Evolutionary conservation across 1,140 invertebrate genomes (phyloP).

Genomic region (Macrosteles quadrilineatus): DNA sequence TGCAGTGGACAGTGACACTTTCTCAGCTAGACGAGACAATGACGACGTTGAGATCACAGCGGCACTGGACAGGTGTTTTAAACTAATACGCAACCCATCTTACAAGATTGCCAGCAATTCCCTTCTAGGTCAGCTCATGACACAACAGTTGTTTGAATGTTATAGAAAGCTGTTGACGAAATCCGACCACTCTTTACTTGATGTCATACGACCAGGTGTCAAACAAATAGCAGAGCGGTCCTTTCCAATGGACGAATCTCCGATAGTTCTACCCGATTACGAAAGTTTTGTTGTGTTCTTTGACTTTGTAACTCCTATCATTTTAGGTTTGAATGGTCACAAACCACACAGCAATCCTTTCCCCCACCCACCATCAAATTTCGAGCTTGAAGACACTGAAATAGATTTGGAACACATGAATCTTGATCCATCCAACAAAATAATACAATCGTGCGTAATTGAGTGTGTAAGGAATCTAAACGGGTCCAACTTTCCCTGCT

Average conservation of each 20-base stretch:
- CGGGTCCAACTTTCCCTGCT: constrained; percentile 70
- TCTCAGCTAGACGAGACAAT: constrained; percentile 67
- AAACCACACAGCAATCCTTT: constrained; percentile 56
- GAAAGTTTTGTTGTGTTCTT: constrained; percentile 78
- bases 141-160: constrained; percentile 63
- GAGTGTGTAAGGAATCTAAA: constrained; percentile 76
- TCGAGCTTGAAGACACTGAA: constrained; percentile 42
- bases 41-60: constrained; percentile 66
- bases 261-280: constrained; percentile 77
- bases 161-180: constrained; percentile 70
- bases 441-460: constrained; percentile 70
- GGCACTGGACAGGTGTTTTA: constrained; percentile 70
- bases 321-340: constrained; percentile 74
- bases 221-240: constrained; percentile 54
- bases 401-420: constrained; percentile 62
- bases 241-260: constrained; percentile 36
- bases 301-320: constrained; percentile 73
- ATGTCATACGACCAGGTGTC: constrained; percentile 78
- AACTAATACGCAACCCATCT: constrained; percentile 57
- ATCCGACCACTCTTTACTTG: constrained; percentile 76
- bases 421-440: constrained; percentile 71
- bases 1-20: constrained; percentile 55
- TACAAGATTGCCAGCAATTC: constrained; percentile 49
- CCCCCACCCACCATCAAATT: constrained; percentile 58
- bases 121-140: constrained; percentile 50